A percentile compares a stretch with the other conserved stretches of the same genome.
Evolutionary conservation across 2,797 vertebrate genomes (phyloP).

Genomic region (Monodelphis domestica): DNA sequence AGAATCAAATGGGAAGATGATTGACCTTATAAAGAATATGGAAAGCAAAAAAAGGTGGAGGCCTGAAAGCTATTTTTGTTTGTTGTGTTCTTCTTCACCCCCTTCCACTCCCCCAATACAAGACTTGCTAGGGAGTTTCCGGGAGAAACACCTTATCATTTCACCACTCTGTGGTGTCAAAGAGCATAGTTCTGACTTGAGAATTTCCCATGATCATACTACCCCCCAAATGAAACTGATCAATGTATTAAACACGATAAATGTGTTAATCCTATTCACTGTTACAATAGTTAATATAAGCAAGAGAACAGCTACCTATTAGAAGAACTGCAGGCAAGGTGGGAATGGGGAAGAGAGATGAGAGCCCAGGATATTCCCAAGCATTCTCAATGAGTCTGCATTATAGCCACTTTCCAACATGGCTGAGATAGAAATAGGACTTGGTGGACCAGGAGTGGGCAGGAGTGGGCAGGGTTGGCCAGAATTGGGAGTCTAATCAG

Average conservation of each 20-base stretch:
- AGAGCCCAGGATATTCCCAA: neutral
- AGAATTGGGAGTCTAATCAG: neutral
- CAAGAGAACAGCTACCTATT: conserved; percentile 70
- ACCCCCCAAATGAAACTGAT: conserved; percentile 70
- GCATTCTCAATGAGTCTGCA: neutral
- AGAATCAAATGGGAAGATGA: neutral
- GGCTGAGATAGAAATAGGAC: neutral
- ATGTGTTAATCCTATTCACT: conserved; percentile 78
- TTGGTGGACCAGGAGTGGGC: neutral
- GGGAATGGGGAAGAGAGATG: conserved; percentile 20
- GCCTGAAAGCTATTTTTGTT: neutral
- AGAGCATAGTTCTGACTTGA: conserved; percentile 77
- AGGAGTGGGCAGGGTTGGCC: neutral
- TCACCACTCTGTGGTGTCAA: conserved; percentile 71
- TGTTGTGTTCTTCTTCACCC: conserved; percentile 16
- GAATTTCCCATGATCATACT: conserved; percentile 71
- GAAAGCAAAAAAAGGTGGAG: neutral
- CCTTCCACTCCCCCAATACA: neutral
- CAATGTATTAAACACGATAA: conserved; percentile 75
- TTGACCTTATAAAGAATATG: neutral
- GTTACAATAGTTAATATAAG: conserved; percentile 79
- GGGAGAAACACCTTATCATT: conserved; percentile 76
- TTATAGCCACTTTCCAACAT: neutral
- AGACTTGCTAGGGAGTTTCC: conserved; percentile 70
- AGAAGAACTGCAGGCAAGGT: conserved; percentile 41